Evolutionary conservation across 2,113 vertebrate genomes (phyloP), one percentile per base, ranked within the genome.

Genomic region (Gymnorhina tibicen): DNA sequence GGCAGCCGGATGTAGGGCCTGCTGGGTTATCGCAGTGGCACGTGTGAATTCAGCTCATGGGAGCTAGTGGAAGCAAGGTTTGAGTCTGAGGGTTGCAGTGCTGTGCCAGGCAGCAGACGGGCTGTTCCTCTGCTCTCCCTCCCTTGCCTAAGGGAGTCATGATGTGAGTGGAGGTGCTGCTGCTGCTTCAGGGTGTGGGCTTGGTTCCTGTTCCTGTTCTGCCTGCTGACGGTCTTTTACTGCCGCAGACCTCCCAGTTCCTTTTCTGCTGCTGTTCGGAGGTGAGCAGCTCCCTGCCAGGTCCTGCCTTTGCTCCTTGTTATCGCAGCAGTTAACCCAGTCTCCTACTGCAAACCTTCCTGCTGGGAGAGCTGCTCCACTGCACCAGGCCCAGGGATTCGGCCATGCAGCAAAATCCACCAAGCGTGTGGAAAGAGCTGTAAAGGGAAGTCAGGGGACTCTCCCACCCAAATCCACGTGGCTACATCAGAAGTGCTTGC

Each of bases 11-110:
- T 35, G 41, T 46, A 87, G 37, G 49, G n/a, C 7, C n/a, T 69
- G 21, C 30, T 42, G 23, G 46, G 33, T 72, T 77, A 30, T 47
- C 0, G 0, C 30, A 24, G 28, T 41, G 46, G 18, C 8, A 1
- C 2, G 0, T 6, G 20, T 37, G 12, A 5, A 1, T 70, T 89
- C n/a, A 50, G 33, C 28, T 85, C 4, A 0, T n/a, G 32, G 67
- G 39, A 60, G 33, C 53, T 6, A 2, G 11, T 4, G 41, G 32
- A 64, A 44, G 33, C 19, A 13, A 52, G 49, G 24, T 50, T 80
- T 90, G 30, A 66, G 19, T 46, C 49, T 2, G 4, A 62, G 39
- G 27, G 13, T 46, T 85, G 42, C 41, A 42, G 30, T 62, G 22
- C 72, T 11, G 0, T 55, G 24, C 46, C 9, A 63, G 24, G 27